phyloP scores from a whole-genome alignment of 1,140 invertebrate genomes.

The Subanguina moxae region DNA sequence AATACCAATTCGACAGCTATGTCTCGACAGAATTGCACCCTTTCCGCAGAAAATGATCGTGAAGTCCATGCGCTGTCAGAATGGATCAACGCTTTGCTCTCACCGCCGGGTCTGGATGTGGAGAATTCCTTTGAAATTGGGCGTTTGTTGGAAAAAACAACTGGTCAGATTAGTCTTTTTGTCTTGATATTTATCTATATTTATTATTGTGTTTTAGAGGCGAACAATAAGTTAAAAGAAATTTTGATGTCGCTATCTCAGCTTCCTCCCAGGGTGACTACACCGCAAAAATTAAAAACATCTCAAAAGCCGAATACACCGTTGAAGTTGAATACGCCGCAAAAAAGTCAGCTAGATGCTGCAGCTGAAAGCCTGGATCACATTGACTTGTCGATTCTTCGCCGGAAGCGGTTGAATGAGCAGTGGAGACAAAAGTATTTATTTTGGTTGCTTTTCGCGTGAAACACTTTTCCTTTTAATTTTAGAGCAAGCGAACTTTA shows the following conservation, averaged over 20 bases:
- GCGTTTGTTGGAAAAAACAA: background rate
- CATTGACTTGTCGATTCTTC: background rate
- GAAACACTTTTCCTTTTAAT: background rate
- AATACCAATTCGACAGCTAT: too few relatives aligned
- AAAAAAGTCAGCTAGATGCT: background rate
- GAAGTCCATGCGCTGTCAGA: background rate
- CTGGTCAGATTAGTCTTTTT: too few relatives aligned
- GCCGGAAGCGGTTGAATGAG: background rate
- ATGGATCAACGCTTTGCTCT: constrained; percentile 1
- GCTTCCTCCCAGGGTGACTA: background rate
- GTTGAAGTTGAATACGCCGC: background rate
- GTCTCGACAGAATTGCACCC: too few relatives aligned
- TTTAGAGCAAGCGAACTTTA: constrained; percentile 3
- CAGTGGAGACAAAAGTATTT: background rate
- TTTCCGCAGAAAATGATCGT: background rate
- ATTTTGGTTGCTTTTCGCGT: background rate
- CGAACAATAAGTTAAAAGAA: background rate
- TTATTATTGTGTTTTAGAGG: background rate
- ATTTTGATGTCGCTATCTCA: background rate
- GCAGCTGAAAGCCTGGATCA: background rate
- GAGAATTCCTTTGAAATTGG: background rate
- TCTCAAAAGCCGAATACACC: background rate
- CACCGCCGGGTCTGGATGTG: background rate
- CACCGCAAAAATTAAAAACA: too few relatives aligned
- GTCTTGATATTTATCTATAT: background rate